Conservation (phyloP, 2,797 vertebrate genomes). For the Muscicapa comitata region DNA sequence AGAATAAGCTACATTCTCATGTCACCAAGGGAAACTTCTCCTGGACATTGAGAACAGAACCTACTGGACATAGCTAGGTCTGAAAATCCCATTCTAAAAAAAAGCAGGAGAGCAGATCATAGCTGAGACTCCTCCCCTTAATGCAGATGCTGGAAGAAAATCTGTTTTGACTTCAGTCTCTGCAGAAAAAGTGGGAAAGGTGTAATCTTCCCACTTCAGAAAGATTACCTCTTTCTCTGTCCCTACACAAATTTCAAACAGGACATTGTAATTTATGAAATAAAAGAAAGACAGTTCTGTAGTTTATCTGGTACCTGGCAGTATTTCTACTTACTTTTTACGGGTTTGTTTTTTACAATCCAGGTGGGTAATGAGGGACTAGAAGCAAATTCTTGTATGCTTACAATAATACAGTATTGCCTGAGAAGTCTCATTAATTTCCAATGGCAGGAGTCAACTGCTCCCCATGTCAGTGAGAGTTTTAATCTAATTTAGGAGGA, state of each 20-base stretch:
- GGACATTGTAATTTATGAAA: background rate
- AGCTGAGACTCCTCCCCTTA: background rate
- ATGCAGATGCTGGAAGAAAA: background rate
- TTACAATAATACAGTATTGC: background rate
- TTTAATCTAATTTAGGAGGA: background rate
- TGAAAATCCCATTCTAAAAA: background rate
- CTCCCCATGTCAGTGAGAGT: background rate
- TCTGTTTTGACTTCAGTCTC: background rate
- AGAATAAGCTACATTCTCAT: background rate
- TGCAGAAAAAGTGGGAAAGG: background rate
- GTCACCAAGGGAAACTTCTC: background rate
- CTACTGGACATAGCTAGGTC: background rate
- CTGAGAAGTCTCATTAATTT: background rate
- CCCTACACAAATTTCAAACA: background rate
- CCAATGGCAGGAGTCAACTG: background rate
- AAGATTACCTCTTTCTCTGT: background rate
- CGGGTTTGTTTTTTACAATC: background rate
- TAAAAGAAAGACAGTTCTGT: background rate
- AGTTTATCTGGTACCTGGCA: background rate
- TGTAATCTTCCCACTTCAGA: background rate
- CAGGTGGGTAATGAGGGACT: background rate
- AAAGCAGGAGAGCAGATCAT: background rate
- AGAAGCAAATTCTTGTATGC: background rate
- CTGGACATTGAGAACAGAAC: background rate
- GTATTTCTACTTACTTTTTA: background rate